These are phyloP conservation scores for Slavum lentiscoides DNA, from an alignment of 2,888 invertebrate genomes.

Conservation along the genomic window DNA sequence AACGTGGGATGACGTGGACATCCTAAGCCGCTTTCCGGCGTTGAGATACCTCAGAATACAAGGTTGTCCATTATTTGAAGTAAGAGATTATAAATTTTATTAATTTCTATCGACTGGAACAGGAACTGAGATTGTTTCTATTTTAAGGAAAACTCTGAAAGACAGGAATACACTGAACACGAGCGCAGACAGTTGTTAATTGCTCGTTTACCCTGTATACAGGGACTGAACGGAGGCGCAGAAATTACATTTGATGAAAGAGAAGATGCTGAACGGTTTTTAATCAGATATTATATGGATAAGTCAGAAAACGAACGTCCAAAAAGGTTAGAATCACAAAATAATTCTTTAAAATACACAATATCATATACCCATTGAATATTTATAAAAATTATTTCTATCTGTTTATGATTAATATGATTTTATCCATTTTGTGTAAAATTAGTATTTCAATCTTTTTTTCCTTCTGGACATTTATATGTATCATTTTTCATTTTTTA, in stretches of 20 bases:
- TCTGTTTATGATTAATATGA: no score
- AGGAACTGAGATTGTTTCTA: no score
- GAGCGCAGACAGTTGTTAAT: constrained; percentile 84
- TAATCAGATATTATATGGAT: constrained; percentile 89
- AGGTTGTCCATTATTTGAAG: constrained; percentile 69
- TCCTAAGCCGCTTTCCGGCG: constrained; percentile 79
- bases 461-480: no score
- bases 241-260: constrained; percentile 82
- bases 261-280: constrained; percentile 90
- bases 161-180: constrained; percentile 82
- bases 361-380: no score
- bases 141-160: constrained; percentile 27
- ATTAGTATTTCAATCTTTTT: no score
- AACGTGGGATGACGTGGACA: constrained; percentile 88
- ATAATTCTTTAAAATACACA: no score
- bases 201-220: constrained; percentile 82
- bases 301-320: constrained; percentile 81
- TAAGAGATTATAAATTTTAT: constrained; percentile 55
- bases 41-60: constrained; percentile 82
- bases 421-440: no score
- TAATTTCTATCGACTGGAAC: neutral
- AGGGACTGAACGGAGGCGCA: constrained; percentile 86
- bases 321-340: constrained; percentile 65
- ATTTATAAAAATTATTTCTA: no score
- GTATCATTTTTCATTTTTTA: no score